A percentile compares a stretch with the other conserved stretches of the same genome.
Conservation (phyloP, 92 coral and sea anemone species). For the Zoanthus sociatus region DNA sequence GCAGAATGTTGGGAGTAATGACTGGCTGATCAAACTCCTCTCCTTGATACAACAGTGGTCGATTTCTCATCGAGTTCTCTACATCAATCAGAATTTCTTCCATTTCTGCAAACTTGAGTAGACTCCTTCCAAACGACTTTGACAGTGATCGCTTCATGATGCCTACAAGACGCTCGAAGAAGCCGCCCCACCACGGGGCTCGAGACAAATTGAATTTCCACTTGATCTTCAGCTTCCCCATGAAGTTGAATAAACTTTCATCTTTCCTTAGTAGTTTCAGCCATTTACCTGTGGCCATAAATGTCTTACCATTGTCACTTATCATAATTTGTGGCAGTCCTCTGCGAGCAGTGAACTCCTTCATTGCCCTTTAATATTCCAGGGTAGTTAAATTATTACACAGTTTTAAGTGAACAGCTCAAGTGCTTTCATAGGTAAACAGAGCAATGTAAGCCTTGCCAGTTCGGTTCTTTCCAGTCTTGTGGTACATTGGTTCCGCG, state of each 20-base stretch:
- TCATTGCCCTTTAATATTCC: constrained; percentile 52
- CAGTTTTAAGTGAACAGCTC: constrained; percentile 55
- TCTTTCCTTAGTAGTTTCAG: constrained; percentile 25
- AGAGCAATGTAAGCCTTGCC: constrained; percentile 62
- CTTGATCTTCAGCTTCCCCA: constrained; percentile 23
- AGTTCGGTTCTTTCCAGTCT: not conserved
- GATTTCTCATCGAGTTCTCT: constrained; percentile 65
- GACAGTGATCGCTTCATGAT: constrained; percentile 46
- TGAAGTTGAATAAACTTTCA: constrained; percentile 26
- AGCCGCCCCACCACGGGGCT: not conserved
- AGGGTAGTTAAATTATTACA: constrained; percentile 40
- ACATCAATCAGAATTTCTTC: constrained; percentile 67
- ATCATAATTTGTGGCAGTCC: constrained; percentile 46
- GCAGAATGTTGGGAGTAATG: constrained; percentile 68
- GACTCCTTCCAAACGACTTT: constrained; percentile 37
- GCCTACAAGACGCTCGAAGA: constrained; percentile 57
- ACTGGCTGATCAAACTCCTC: constrained; percentile 71
- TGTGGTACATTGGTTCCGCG: constrained; percentile 60
- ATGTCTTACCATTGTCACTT: constrained; percentile 73
- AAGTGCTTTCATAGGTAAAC: constrained; percentile 59
- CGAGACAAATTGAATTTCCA: constrained; percentile 70
- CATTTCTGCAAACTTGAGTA: constrained; percentile 43
- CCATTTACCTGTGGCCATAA: constrained; percentile 64
- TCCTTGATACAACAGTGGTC: constrained; percentile 71
- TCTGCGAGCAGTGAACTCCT: constrained; percentile 63